Conservation (phyloP, 2,797 vertebrate genomes). For the Neoniphon sammara region DNA sequence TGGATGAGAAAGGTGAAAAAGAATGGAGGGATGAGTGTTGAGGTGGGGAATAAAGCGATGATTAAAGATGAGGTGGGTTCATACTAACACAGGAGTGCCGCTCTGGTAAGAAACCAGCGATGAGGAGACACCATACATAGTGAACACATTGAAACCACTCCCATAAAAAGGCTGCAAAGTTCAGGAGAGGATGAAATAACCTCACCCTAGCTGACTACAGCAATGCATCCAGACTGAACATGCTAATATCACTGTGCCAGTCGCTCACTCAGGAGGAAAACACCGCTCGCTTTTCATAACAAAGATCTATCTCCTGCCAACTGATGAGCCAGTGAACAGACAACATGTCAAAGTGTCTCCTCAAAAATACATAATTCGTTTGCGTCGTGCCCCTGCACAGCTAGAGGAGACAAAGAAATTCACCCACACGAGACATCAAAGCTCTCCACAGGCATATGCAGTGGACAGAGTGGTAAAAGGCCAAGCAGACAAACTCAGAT, state of each 20-base stretch:
- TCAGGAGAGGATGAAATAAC: conserved; percentile 64
- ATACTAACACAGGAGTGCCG: background rate
- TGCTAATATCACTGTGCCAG: conserved; percentile 43
- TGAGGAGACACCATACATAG: conserved; percentile 8
- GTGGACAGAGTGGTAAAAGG: conserved; percentile 33
- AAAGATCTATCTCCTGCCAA: conserved; percentile 31
- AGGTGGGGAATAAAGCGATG: background rate
- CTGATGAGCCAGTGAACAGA: background rate
- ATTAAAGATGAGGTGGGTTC: background rate
- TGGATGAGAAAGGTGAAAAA: conserved; percentile 7
- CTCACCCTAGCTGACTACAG: conserved; percentile 35
- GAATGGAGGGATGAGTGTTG: background rate
- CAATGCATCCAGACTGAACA: conserved; percentile 11
- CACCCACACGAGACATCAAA: background rate
- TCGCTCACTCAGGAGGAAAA: conserved; percentile 36
- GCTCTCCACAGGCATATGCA: conserved; percentile 13
- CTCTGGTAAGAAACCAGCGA: conserved; percentile 30
- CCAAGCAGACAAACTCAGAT: conserved; percentile 17
- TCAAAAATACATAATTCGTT: conserved; percentile 25
- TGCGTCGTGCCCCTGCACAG: background rate
- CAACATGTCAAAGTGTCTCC: conserved; percentile 30
- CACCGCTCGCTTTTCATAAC: conserved; percentile 25
- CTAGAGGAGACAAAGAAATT: conserved; percentile 25
- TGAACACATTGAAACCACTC: conserved; percentile 28
- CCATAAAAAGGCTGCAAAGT: conserved; percentile 37